Base-by-base conservation (phyloP, 1,140 invertebrate genomes). In the Proctacanthus coquilletti region DNA sequence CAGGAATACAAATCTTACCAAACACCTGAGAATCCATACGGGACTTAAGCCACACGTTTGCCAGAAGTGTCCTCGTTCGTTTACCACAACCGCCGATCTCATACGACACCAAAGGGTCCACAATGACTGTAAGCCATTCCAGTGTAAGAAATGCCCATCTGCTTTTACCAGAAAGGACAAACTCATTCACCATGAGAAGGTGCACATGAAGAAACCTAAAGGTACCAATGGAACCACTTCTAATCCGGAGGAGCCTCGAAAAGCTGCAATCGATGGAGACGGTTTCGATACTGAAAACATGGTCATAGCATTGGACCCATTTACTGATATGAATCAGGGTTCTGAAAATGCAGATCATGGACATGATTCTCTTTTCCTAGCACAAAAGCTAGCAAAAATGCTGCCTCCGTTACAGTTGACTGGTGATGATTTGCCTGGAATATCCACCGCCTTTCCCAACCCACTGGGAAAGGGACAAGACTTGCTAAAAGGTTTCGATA, bases 1-100 rank as follows among this genome's bases (percentile, higher is more conserved):
- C 10, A 55, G 75, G 11, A 84, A 80, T 41, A 84, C 81, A 38
- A 91, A 89, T 62, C 66, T 91, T 4, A 80, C 84, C 41, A 81
- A 88, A 46, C 87, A 93, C 56, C 65, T 87, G 42, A 67, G 84
- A 33, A 75, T 75, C 21, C 79, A 81, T 56, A 72, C 70, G 21
- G 76, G 76, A 1, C 65, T 51, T 63, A 42, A 78, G 42, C 72
- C 72, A 0, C 77, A 80, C 50, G 75, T 79, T 1, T 83, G 80
- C 49, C 74, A 73, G 20, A 62, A 75, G 14, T 83, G 79, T 49
- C 74, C 78, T 33, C 71, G 76, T 41, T 80, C 77, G 23, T 82
- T 81, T 57, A 74, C 77, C 2, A 69, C 75, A 1, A 74, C 77
- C 38, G 66, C 68, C 2, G 79, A 81, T 52, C 47, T 82, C 11